Evolutionary conservation across 2,888 invertebrate genomes (phyloP).

Genomic region (Drosophila nr. medialis): DNA sequence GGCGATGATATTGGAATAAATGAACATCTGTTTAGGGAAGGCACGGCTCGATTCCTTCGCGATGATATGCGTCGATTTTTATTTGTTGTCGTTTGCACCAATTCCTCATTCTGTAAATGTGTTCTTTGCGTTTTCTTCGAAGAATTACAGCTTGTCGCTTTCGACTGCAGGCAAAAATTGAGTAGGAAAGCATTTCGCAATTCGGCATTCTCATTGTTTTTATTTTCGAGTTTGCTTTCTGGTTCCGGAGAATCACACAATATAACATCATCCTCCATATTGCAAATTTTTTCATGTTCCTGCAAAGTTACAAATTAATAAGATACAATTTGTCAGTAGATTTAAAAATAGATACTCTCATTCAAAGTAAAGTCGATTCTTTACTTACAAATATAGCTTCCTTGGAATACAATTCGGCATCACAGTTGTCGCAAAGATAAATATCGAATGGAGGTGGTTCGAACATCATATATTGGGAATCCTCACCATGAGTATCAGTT

Average conservation of each 20-base stretch:
- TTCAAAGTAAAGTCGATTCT: not conserved
- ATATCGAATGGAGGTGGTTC: slow-evolving; percentile 88
- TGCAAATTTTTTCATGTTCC: slow-evolving; percentile 86
- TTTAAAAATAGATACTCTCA: not conserved
- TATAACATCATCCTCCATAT: slow-evolving; percentile 83
- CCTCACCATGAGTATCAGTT: slow-evolving; percentile 71
- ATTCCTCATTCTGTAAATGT: slow-evolving; percentile 58
- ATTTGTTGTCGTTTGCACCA: slow-evolving; percentile 57
- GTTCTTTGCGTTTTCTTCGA: slow-evolving; percentile 54
- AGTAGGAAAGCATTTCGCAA: slow-evolving; percentile 84
- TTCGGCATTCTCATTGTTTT: slow-evolving; percentile 78
- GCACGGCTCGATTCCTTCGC: slow-evolving; percentile 84
- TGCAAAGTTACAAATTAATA: slow-evolving; percentile 61
- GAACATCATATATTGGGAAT: slow-evolving; percentile 86
- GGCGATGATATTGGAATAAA: slow-evolving; percentile 86
- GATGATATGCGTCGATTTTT: slow-evolving; percentile 83
- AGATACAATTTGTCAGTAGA: not conserved
- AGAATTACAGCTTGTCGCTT: slow-evolving; percentile 34
- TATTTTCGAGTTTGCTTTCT: slow-evolving; percentile 61
- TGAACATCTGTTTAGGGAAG: slow-evolving; percentile 85
- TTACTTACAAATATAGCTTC: slow-evolving; percentile 86
- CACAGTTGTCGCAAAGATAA: slow-evolving; percentile 91
- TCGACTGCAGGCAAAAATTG: slow-evolving; percentile 85
- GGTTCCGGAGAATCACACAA: slow-evolving; percentile 85
- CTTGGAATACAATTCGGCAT: slow-evolving; percentile 88